A percentile compares a stretch with the other conserved stretches of the same genome.
Conservation (phyloP, 2,797 vertebrate species). For the Neosilurus mollespiculum region DNA sequence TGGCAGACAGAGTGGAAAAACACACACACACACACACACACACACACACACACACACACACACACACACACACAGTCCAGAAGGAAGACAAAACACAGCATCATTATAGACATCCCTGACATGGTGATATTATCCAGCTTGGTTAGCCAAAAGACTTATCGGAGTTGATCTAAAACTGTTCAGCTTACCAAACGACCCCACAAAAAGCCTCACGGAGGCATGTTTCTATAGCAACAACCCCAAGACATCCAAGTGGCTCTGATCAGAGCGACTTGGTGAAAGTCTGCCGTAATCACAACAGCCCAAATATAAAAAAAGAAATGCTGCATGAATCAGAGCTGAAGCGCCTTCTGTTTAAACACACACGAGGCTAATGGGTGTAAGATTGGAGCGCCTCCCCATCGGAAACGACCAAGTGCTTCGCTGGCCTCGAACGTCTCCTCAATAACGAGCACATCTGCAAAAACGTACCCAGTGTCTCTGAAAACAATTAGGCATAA, state of each 20-base stretch:
- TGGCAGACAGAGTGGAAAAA: background rate
- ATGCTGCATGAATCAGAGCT: background rate
- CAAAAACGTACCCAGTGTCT: background rate
- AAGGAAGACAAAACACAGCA: background rate
- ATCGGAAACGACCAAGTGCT: background rate
- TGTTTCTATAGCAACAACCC: constrained; percentile 47
- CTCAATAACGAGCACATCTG: constrained; percentile 2
- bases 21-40: background rate
- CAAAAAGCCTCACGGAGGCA: constrained; percentile 20
- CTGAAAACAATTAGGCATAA: constrained; percentile 15
- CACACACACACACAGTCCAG: constrained; percentile 6
- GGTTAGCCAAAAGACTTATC: background rate
- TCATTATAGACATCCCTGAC: constrained; percentile 5
- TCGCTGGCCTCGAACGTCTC: background rate
- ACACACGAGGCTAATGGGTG: constrained; percentile 13
- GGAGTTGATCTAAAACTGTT: constrained; percentile 1
- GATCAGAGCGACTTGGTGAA: constrained; percentile 27
- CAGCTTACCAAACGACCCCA: background rate
- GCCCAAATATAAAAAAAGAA: background rate
- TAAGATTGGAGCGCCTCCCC: background rate
- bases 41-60: background rate
- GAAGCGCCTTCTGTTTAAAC: constrained; percentile 10
- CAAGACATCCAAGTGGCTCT: constrained; percentile 24
- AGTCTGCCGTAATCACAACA: constrained; percentile 32
- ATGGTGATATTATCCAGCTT: background rate